Evolutionary conservation across 2,888 invertebrate genomes (phyloP).

Genomic region (Calliphora vomitoria): DNA sequence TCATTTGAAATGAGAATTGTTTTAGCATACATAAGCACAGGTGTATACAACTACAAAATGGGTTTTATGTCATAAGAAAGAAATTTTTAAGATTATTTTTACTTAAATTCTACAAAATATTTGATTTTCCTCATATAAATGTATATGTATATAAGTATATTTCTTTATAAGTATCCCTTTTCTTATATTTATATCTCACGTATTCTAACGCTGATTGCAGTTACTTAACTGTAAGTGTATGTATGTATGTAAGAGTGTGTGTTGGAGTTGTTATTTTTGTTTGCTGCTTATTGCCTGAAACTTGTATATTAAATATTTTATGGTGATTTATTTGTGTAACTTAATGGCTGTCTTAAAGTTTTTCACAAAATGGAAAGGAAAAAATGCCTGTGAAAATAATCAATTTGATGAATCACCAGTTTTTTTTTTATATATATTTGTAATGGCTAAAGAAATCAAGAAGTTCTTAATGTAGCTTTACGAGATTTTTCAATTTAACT

Average conservation of each 20-base stretch:
- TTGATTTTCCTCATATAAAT: too few relatives aligned
- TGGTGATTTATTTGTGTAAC: slow-evolving; percentile 26
- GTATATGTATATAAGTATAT: not conserved
- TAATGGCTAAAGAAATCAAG: not conserved
- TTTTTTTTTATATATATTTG: not conserved
- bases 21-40: too few relatives aligned
- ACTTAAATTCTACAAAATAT: too few relatives aligned
- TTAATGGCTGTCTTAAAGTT: slow-evolving; percentile 27
- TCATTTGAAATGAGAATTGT: too few relatives aligned
- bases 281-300: not conserved
- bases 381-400: slow-evolving; percentile 8
- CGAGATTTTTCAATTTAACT: not conserved
- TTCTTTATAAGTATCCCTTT: slow-evolving; percentile 18
- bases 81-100: too few relatives aligned
- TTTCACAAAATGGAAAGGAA: not conserved
- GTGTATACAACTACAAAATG: too few relatives aligned
- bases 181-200: slow-evolving; percentile 18
- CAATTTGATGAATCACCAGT: slow-evolving; percentile 24
- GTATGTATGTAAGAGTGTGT: not conserved
- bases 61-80: too few relatives aligned
- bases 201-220: slow-evolving; percentile 25
- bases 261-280: not conserved
- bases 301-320: slow-evolving; percentile 26
- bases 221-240: not conserved
- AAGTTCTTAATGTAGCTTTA: not conserved